These are phyloP conservation scores for Zaprionus ghesquierei DNA, from an alignment of 1,140 invertebrate species.

Conservation along the genomic window DNA sequence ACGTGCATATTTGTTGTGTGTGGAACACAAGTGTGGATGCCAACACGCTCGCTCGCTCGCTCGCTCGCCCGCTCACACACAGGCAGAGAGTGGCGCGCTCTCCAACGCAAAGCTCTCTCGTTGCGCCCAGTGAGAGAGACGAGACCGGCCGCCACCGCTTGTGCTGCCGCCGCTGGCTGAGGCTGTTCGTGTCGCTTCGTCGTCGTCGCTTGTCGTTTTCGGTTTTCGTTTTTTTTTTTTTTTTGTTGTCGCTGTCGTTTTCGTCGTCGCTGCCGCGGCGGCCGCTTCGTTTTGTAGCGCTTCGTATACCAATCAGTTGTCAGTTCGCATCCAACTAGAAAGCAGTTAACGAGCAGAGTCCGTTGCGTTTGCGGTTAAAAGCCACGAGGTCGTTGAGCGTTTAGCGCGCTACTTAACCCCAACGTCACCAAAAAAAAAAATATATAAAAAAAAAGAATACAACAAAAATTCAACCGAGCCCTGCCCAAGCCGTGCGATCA, in stretches of 20 bases:
- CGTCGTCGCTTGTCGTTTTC: slow-evolving; percentile 5
- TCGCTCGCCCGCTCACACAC: not conserved
- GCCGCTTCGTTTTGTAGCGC: slow-evolving; percentile 39
- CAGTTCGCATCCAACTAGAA: slow-evolving; percentile 82
- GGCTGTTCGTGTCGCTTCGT: slow-evolving; percentile 38
- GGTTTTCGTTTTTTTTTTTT: slow-evolving; percentile 17
- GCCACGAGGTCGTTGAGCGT: slow-evolving; percentile 81
- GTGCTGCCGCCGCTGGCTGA: not conserved
- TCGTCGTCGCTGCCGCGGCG: not conserved
- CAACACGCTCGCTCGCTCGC: not conserved
- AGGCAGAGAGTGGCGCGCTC: not conserved
- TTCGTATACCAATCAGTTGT: slow-evolving; percentile 78
- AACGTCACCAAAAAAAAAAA: slow-evolving; percentile 36
- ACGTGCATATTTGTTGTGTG: slow-evolving; percentile 40
- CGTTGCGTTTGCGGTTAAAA: slow-evolving; percentile 82
- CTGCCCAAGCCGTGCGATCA: slow-evolving; percentile 33
- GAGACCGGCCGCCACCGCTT: slow-evolving; percentile 10
- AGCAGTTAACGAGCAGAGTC: slow-evolving; percentile 77
- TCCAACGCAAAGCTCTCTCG: slow-evolving; percentile 16
- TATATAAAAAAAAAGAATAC: not conserved
- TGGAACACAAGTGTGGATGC: slow-evolving; percentile 56
- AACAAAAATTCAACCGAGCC: slow-evolving; percentile 18
- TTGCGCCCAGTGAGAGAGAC: slow-evolving; percentile 1
- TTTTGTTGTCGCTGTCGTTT: slow-evolving; percentile 1
- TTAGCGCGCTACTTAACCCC: slow-evolving; percentile 54